A percentile compares a stretch with the other conserved stretches of the same genome.
These are phyloP conservation scores for Psophia crepitans DNA, from an alignment of 2,113 vertebrate species.

Conservation along the genomic window DNA sequence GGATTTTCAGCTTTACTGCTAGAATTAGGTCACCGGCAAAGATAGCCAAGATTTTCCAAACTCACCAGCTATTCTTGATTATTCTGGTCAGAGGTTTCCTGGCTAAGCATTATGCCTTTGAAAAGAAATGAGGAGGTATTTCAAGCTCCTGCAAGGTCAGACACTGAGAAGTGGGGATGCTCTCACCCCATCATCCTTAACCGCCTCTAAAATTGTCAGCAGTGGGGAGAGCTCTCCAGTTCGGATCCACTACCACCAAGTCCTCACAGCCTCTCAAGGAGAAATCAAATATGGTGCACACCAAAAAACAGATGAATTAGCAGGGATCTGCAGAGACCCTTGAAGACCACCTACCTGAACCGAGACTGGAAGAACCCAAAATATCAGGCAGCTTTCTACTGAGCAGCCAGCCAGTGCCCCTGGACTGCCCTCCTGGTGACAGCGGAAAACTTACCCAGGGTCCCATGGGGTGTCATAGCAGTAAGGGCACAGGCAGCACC, in stretches of 20 bases:
- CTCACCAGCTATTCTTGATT: background rate
- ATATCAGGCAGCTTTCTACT: background rate
- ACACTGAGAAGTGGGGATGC: background rate
- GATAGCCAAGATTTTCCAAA: constrained; percentile 45
- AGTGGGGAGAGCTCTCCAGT: background rate
- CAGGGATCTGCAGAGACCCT: background rate
- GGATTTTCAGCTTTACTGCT: constrained; percentile 41
- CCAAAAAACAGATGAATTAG: background rate
- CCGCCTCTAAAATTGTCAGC: background rate
- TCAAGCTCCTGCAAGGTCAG: background rate
- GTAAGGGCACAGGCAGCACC: background rate
- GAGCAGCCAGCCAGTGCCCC: background rate
- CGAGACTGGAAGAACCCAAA: background rate
- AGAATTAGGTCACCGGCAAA: constrained; percentile 32
- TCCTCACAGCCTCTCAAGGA: background rate
- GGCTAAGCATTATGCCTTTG: background rate
- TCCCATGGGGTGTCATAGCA: background rate
- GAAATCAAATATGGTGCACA: background rate
- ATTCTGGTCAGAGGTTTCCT: background rate
- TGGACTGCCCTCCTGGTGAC: background rate
- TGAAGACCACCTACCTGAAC: background rate
- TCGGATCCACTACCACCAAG: background rate
- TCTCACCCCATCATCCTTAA: background rate
- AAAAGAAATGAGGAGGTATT: background rate
- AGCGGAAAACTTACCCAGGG: background rate